These are phyloP conservation scores for Sebastes goodei DNA, from an alignment of 2,797 vertebrate genomes.

Conservation along the genomic window DNA sequence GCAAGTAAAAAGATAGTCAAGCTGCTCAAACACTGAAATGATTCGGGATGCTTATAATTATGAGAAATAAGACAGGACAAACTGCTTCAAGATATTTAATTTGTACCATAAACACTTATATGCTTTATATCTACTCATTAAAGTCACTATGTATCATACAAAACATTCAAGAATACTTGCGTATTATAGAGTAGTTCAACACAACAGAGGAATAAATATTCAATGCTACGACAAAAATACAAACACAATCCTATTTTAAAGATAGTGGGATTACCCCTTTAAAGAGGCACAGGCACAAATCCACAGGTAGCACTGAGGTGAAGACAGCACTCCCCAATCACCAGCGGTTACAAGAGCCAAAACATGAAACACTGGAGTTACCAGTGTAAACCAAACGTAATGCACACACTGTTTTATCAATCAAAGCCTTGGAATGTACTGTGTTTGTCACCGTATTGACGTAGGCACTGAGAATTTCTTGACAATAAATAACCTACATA, in stretches of 20 bases:
- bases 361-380: not conserved
- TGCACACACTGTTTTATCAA: not conserved
- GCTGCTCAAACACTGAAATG: not conserved
- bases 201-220: conserved; percentile 48
- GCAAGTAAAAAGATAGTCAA: not conserved
- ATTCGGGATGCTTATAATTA: not conserved
- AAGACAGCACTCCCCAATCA: conserved; percentile 20
- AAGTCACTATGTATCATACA: conserved; percentile 64
- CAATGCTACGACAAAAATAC: conserved; percentile 48
- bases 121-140: conserved; percentile 31
- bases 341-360: conserved; percentile 6
- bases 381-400: conserved; percentile 2
- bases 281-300: conserved; percentile 71
- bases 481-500: conserved; percentile 10
- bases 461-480: conserved; percentile 60
- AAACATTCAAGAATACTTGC: conserved; percentile 67
- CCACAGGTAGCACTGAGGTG: conserved; percentile 52
- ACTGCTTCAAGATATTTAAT: conserved; percentile 73
- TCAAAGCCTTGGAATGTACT: conserved; percentile 52
- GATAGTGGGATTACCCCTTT: conserved; percentile 12
- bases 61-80: not conserved
- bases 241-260: conserved; percentile 21
- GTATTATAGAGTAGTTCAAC: conserved; percentile 25
- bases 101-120: conserved; percentile 52
- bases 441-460: conserved; percentile 37